Base-by-base conservation (phyloP, 92 coral and sea anemone species). In the Porites evermanni region DNA sequence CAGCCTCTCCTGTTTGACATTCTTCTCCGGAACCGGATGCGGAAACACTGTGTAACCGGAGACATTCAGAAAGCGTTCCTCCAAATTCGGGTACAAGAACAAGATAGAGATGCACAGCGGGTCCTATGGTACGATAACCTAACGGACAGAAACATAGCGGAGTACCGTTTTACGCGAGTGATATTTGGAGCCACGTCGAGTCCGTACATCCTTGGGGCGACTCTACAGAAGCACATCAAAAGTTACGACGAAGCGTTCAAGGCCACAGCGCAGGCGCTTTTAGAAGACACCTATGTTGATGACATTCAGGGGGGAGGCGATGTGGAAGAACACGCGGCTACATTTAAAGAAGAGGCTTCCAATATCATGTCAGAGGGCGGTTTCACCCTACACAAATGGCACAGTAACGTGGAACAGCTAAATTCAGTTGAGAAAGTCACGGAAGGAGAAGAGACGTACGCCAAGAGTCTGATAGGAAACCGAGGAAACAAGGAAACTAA, bases 51-150 rank as follows among this genome's bases (percentile, higher is more conserved):
- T 61, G 69, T 92, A 2, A 52, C 82, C 4, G 89, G 95, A 8
- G 93, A 81, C 44, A 78, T 92, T 18, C 78, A 86, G 76, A 90
- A 90, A 56, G 93, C 90, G 8, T 90, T 90, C 20, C 91, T 75
- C 20, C 91, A 89, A 38, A 86, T 89, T 17, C 10, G 69, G 5
- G 84, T 92, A 12, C 29, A 59, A 16, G 67, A 53, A 61, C 24
- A 86, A 14, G 91, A 86, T 50, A 74, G 91, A 7, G 89, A 89
- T 60, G 93, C 88, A 20, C 75, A 66, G 84, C 74, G 89, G 18
- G 9, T 86, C 24, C 80, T 89, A 7, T 86, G 92, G 91, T 86
- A 54, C 67, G 67, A 82, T 38, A 74, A 82, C 74, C 47, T 92
- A n/a, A 59, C 44, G 6, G 83, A 88, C 12, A 67, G 88, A 67